Evolutionary conservation across 2,113 vertebrate genomes (phyloP), one percentile per base, ranked within the genome.

Genomic region (Thalassoma bifasciatum): DNA sequence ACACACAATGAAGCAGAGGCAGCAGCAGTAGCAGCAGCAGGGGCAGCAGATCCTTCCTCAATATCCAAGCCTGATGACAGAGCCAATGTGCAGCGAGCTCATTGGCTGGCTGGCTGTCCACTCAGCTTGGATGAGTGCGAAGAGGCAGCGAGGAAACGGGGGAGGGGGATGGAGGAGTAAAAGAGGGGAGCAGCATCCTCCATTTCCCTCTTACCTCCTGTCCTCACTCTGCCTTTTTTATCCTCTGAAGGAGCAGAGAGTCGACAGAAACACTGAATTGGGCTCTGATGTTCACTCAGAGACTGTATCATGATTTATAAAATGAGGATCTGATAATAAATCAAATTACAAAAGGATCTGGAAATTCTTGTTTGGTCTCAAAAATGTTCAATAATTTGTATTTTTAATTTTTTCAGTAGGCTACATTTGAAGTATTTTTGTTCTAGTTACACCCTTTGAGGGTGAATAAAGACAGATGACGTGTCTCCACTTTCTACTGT

Each of bases 61-160:
- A 90, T 89, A 90, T 88, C 90, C 76, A 75, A 89, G 85, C 81
- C 84, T 79, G 91, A 88, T 92, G 91, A 92, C 90, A 87, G 47
- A 79, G 80, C 69, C 84, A 81, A 59, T 82, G 84, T 87, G 83
- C 82, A 71, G 9, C 58, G 14, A 88, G 86, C 79, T 71, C 85
- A 92, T 88, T 89, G 86, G 88, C 86, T 84, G 82, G 50, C 69
- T 68, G 68, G 68, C 67, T 30, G 72, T 85, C 84, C 83, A 89
- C 88, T 90, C 88, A 89, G 84, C 85, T 84, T 67, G 77, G 85
- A 69, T 82, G 77, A 88, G 90, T 67, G 84, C 50, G 14, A 59
- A 54, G 81, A 65, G 72, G 80, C 24, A 79, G 61, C 62, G 34
- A 40, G 71, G 59, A 59, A 59, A 50, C 36, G 74, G 80, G 72